Conservation (phyloP, 1,140 invertebrate species). For the Nasonia longicornis region DNA sequence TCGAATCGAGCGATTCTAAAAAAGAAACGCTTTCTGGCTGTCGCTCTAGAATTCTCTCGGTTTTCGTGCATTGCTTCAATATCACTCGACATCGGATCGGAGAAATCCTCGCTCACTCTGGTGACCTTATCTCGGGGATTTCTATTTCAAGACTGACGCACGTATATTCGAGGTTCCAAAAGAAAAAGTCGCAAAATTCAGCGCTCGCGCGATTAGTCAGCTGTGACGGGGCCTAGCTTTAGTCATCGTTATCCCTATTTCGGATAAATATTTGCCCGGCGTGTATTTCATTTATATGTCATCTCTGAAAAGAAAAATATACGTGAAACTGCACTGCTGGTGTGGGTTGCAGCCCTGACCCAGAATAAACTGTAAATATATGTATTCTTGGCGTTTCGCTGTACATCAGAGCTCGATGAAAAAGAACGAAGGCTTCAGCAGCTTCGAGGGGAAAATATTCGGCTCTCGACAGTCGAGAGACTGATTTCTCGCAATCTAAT, state of each 20-base stretch:
- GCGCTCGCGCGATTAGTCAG: neutral
- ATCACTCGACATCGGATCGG: neutral
- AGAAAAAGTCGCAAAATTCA: neutral
- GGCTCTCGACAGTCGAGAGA: neutral
- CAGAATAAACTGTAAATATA: neutral
- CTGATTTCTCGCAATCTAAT: constrained; percentile 22
- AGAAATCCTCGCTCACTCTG: neutral
- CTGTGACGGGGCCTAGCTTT: neutral
- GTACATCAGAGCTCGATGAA: neutral
- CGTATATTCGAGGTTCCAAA: neutral
- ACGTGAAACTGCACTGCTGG: too few relatives aligned
- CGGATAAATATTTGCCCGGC: neutral
- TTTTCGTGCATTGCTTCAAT: neutral
- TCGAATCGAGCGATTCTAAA: neutral
- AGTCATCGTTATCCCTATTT: neutral
- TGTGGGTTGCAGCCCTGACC: neutral
- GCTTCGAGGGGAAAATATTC: neutral
- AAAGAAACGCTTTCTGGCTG: neutral
- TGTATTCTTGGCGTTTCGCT: neutral
- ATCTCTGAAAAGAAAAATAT: neutral
- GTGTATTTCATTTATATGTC: neutral
- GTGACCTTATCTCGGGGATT: neutral
- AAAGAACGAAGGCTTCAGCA: neutral
- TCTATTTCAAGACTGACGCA: neutral
- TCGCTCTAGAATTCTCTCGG: neutral